phyloP scores from a whole-genome alignment of 2,113 vertebrate species.

The Hyla sarda region DNA sequence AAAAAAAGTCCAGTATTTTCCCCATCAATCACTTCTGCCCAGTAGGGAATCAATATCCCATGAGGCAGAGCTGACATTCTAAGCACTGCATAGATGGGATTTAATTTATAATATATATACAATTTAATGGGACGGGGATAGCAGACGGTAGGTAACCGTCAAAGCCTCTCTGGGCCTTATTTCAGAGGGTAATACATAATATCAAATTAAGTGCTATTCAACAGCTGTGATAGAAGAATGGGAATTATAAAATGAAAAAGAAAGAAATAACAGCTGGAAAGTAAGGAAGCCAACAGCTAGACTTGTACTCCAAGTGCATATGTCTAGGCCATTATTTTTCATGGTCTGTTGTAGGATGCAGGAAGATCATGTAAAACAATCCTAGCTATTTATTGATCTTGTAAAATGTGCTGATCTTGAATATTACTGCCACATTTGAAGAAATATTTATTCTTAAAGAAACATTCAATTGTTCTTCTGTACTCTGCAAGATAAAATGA shows the following conservation, averaged over 20 bases:
- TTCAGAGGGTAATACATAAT: constrained; percentile 4
- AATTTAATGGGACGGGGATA: constrained; percentile 18
- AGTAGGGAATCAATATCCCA: constrained; percentile 51
- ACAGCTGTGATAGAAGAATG: constrained; percentile 30
- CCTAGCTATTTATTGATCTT: constrained; percentile 4
- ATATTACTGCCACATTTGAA: not conserved
- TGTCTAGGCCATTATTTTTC: constrained; percentile 7
- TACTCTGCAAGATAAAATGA: not conserved
- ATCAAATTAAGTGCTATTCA: constrained; percentile 35
- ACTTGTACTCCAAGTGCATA: not conserved
- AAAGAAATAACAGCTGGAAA: constrained; percentile 39
- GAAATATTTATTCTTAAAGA: not conserved
- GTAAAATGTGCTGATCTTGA: not conserved
- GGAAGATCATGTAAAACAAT: constrained; percentile 11
- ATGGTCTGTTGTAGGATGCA: not conserved
- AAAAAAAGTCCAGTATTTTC: constrained; percentile 16
- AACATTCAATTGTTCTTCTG: not conserved
- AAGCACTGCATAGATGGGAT: constrained; percentile 34
- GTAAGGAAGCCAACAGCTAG: not conserved
- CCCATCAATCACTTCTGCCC: constrained; percentile 37
- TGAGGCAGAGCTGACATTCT: constrained; percentile 14
- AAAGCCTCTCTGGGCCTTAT: not conserved
- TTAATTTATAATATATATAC: constrained; percentile 34
- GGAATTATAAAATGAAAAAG: constrained; percentile 18
- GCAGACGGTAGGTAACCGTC: constrained; percentile 46